These are phyloP conservation scores for Melanotaenia trifasciata DNA, from an alignment of 2,797 vertebrate species.

Conservation along the genomic window DNA sequence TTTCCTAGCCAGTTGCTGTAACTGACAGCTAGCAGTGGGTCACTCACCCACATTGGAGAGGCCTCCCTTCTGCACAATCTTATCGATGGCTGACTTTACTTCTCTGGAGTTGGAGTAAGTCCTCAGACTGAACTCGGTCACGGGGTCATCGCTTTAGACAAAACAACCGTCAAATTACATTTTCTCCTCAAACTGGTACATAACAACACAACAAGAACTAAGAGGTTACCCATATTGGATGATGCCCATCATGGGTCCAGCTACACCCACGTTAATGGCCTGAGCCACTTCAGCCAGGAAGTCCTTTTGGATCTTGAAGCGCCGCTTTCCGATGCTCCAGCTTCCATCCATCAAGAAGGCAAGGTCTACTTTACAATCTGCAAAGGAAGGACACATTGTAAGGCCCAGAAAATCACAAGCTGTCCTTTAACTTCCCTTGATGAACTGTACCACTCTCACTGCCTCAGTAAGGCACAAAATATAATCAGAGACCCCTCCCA, in stretches of 20 bases:
- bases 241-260: slow-evolving; percentile 94
- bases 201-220: not conserved
- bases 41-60: slow-evolving; percentile 94
- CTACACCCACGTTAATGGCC: slow-evolving; percentile 86
- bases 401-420: too few species aligned
- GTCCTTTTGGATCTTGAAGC: slow-evolving; percentile 96
- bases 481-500: too few species aligned
- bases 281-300: slow-evolving; percentile 90
- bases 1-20: slow-evolving; percentile 39
- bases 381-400: not conserved
- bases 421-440: too few species aligned
- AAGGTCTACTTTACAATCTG: slow-evolving; percentile 95
- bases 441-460: too few species aligned
- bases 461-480: too few species aligned
- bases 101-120: slow-evolving; percentile 87
- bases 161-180: slow-evolving; percentile 5
- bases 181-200: not conserved
- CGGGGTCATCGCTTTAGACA: slow-evolving; percentile 87
- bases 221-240: slow-evolving; percentile 92
- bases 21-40: slow-evolving; percentile 32
- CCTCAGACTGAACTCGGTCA: slow-evolving; percentile 92
- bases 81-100: slow-evolving; percentile 89
- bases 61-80: slow-evolving; percentile 94
- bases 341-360: slow-evolving; percentile 96
- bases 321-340: slow-evolving; percentile 94